Percentiles rank a stretch among this genome's conserved stretches.
Evolutionary conservation across 1,140 invertebrate species (phyloP).

Genomic region (Solenopsis invicta): DNA sequence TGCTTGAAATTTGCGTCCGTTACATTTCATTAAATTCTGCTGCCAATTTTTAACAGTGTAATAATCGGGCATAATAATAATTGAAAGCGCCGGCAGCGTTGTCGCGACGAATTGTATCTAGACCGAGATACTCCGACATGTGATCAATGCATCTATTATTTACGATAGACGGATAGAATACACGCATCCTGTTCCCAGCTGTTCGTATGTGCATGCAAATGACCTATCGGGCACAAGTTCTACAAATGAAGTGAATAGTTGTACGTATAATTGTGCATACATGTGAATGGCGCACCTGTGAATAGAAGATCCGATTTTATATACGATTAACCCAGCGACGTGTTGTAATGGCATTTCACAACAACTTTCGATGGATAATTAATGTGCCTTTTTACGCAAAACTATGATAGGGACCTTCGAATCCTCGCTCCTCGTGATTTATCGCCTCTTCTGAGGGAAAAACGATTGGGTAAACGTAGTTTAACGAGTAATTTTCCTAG

Average conservation of each 20-base stretch:
- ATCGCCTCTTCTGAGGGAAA: not conserved
- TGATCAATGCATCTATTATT: slow-evolving; percentile 18
- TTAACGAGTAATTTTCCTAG: not conserved
- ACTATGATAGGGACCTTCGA: slow-evolving; percentile 9
- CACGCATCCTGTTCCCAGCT: not conserved
- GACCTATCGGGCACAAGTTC: slow-evolving; percentile 22
- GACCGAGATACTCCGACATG: not conserved
- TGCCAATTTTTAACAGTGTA: too few species aligned
- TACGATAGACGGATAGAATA: slow-evolving; percentile 8
- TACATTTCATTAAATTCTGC: too few species aligned
- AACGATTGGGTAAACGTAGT: not conserved
- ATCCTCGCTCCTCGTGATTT: slow-evolving; percentile 16
- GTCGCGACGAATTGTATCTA: not conserved
- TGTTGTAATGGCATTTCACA: slow-evolving; percentile 3
- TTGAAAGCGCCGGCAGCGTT: too few species aligned
- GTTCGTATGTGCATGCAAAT: slow-evolving; percentile 37
- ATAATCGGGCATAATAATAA: not conserved
- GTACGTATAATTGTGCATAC: not conserved
- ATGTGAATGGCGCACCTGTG: slow-evolving; percentile 10
- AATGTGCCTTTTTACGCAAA: slow-evolving; percentile 13
- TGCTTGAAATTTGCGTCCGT: too few species aligned
- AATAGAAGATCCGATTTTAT: slow-evolving; percentile 30
- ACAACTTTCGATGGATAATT: slow-evolving; percentile 17
- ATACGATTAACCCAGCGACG: not conserved
- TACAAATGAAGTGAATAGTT: slow-evolving; percentile 37